phyloP scores from a whole-genome alignment of 2,113 vertebrate genomes.

The Calidris pugnax region DNA sequence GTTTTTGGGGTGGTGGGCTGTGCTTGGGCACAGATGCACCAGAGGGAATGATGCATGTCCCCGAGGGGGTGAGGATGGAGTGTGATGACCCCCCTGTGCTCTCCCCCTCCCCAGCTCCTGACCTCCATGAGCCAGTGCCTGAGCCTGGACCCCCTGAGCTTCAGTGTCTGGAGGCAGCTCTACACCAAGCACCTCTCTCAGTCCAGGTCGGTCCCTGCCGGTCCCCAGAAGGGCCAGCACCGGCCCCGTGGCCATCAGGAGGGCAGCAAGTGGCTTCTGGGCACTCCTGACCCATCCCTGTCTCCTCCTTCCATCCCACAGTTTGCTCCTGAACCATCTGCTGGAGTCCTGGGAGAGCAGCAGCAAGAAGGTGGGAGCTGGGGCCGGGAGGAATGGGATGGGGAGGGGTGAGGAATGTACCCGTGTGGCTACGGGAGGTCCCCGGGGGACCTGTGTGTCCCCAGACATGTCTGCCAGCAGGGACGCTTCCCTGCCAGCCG shows the following conservation, averaged over 20 bases:
- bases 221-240: neutral
- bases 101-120: slow-evolving; percentile 79
- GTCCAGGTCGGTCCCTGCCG: slow-evolving; percentile 80
- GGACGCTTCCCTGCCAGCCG: neutral
- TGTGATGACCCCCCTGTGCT: neutral
- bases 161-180: slow-evolving; percentile 92
- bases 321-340: slow-evolving; percentile 88
- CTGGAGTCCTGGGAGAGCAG: slow-evolving; percentile 81
- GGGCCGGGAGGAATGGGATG: accelerated
- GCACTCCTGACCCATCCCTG: accelerated
- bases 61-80: accelerated
- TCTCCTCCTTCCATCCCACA: slow-evolving; percentile 15
- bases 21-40: accelerated
- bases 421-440: neutral
- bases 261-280: accelerated
- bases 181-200: slow-evolving; percentile 92
- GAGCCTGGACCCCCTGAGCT: slow-evolving; percentile 84
- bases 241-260: accelerated
- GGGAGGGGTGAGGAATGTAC: accelerated
- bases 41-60: accelerated
- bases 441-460: accelerated
- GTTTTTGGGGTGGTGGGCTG: too few relatives aligned
- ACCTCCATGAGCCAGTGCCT: slow-evolving; percentile 89
- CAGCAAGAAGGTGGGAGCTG: slow-evolving; percentile 82
- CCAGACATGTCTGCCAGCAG: accelerated